Base-by-base conservation (phyloP, 1,140 invertebrate species). In the Hesperophylax magnus region DNA sequence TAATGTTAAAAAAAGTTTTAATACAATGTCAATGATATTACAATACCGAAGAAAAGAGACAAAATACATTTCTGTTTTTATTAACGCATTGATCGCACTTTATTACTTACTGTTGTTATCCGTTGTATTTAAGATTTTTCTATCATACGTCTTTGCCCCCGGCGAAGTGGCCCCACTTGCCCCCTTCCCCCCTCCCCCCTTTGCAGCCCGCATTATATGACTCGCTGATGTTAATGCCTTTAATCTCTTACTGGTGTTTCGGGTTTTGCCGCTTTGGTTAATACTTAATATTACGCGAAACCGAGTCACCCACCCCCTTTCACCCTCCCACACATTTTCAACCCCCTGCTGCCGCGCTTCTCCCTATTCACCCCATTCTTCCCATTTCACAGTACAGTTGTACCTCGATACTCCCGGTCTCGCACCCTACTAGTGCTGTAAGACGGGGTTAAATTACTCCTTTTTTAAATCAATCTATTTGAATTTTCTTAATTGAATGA, bases 271-370 rank as follows among this genome's bases (percentile, higher is more conserved):
- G 80, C 80, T 84, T 84, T 81, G 82, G 82, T 84, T 84, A 84
- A 84, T 84, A 84, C 82, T 84, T 84, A 84, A 84, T 84, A 84
- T 81, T 84, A 78, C 80, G 82, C 82, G 79, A 84, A 81, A 84
- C 82, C 77, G 82, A 72, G 79, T 60, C 79, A 39, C 17, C 39
- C 60, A 31, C 34, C 61, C 18, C 74, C 71, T 75, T 1, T 17
- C 15, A 34, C 61, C 52, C 20, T 65, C 78, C 53, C 39, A 27
- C 74, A 47, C 24, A 47, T 3, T 39, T 47, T 31, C 65, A 22
- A 17, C 17, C 17, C 11, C 17, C 34, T 4, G 5, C 24, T 5
- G 7, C 61, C 18, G 31, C 61, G 39, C 39, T 47, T 47, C 39
- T 47, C 11, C 39, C 39, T 1, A 14, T 47, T 47, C 39, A 47